Evolutionary conservation across 2,113 vertebrate genomes (phyloP).

Genomic region (Microcebus jonahi): DNA sequence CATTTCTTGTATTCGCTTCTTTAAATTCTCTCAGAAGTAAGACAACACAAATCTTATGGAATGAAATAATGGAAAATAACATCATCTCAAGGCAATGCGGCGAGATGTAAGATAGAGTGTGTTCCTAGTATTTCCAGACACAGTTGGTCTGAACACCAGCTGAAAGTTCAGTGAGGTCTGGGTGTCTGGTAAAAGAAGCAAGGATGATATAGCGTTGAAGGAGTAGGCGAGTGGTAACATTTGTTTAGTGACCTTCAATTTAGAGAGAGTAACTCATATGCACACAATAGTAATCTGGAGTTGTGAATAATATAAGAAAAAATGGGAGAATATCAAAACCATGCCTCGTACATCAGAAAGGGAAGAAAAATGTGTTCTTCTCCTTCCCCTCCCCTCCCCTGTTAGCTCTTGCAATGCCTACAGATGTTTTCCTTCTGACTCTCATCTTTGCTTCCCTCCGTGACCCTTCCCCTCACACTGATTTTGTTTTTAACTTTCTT

Average conservation of each 20-base stretch:
- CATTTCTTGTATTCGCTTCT: neutral
- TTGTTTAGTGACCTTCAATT: conserved; percentile 53
- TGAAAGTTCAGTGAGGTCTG: neutral
- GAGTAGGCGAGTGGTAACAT: conserved; percentile 8
- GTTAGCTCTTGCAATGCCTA: neutral
- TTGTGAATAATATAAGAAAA: conserved; percentile 39
- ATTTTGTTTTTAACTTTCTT: conserved; percentile 81
- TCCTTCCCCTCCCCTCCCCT: neutral
- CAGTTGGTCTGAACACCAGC: neutral
- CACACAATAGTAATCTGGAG: neutral
- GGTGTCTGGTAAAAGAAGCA: neutral
- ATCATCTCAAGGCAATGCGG: neutral
- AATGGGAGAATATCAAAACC: conserved; percentile 44
- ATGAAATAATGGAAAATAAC: neutral
- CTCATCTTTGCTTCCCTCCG: conserved; percentile 68
- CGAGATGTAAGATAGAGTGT: neutral
- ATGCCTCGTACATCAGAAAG: neutral
- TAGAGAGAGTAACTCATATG: conserved; percentile 19
- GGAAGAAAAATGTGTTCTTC: neutral
- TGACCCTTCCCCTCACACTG: conserved; percentile 64
- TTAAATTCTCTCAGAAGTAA: neutral
- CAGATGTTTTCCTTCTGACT: conserved; percentile 77
- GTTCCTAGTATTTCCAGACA: neutral
- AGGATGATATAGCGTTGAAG: neutral
- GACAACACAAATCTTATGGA: neutral